Conservation (phyloP, 2,888 invertebrate species). For the Archaeoteleia sp. region DNA sequence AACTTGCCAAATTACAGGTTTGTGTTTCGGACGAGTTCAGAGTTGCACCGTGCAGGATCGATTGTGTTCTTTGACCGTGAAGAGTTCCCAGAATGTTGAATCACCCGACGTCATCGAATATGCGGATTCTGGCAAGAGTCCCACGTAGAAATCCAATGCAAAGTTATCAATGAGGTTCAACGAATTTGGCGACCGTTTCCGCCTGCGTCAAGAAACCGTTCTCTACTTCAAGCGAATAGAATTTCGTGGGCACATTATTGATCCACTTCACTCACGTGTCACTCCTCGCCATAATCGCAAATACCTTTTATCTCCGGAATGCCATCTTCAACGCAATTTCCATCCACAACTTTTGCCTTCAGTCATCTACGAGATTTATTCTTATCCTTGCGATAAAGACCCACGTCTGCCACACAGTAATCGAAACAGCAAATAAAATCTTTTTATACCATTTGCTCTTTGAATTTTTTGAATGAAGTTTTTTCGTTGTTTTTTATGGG, state of each 20-base stretch:
- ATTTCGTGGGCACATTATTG: conserved; percentile 19
- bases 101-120: background rate
- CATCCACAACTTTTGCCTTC: conserved; percentile 1
- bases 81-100: background rate
- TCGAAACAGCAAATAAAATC: conserved; percentile 1
- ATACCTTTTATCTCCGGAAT: conserved; percentile 18
- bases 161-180: conserved; percentile 15
- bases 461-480: too few species aligned
- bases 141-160: background rate
- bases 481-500: too few species aligned
- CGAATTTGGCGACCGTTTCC: conserved; percentile 9
- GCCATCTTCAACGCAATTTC: conserved; percentile 27
- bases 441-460: too few species aligned
- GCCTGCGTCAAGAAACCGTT: conserved; percentile 16
- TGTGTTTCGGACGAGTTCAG: conserved; percentile 11
- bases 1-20: conserved; percentile 6
- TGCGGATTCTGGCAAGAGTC: conserved; percentile 1
- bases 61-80: conserved; percentile 5
- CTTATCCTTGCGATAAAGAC: background rate
- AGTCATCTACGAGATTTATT: conserved; percentile 17
- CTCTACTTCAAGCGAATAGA: conserved; percentile 22
- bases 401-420: background rate
- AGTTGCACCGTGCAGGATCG: too few species aligned
- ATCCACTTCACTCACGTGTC: conserved; percentile 18
- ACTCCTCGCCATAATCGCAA: conserved; percentile 21